Conservation (phyloP, 2,888 invertebrate genomes). For the Dryobota labecula region DNA sequence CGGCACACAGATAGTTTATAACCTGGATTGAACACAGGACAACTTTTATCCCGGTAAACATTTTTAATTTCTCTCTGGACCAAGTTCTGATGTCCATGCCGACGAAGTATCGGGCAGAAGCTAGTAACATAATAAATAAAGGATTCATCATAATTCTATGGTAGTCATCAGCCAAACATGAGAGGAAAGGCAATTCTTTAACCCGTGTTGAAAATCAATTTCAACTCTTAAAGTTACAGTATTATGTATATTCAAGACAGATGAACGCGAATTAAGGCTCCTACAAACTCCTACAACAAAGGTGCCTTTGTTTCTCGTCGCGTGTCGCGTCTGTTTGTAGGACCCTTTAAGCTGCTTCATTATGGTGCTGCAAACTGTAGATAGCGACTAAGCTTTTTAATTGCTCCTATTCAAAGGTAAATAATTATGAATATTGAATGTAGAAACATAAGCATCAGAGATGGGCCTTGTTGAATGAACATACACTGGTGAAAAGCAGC, state of each 20-base stretch:
- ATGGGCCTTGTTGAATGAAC: constrained; percentile 17
- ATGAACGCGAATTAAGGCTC: background rate
- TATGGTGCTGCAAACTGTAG: background rate
- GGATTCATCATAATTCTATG: too few relatives aligned
- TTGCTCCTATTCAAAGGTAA: background rate
- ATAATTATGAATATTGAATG: constrained; percentile 5
- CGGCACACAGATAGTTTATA: too few relatives aligned
- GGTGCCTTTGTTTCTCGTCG: too few relatives aligned
- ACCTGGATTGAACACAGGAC: too few relatives aligned
- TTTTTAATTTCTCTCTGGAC: too few relatives aligned
- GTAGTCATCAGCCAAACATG: too few relatives aligned
- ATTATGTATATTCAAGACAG: background rate
- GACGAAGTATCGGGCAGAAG: too few relatives aligned
- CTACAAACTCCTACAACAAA: too few relatives aligned
- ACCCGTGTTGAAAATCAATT: background rate
- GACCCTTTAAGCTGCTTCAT: background rate
- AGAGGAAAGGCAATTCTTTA: background rate
- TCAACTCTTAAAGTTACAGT: background rate
- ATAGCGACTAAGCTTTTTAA: background rate
- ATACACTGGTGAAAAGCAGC: constrained; percentile 39
- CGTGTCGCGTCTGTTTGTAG: too few relatives aligned
- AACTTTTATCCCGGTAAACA: too few relatives aligned
- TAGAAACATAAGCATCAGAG: background rate
- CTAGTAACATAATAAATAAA: too few relatives aligned
- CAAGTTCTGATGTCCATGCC: too few relatives aligned